These are phyloP conservation scores for Sisyra terminalis DNA, from an alignment of 2,888 invertebrate species.

Conservation along the genomic window DNA sequence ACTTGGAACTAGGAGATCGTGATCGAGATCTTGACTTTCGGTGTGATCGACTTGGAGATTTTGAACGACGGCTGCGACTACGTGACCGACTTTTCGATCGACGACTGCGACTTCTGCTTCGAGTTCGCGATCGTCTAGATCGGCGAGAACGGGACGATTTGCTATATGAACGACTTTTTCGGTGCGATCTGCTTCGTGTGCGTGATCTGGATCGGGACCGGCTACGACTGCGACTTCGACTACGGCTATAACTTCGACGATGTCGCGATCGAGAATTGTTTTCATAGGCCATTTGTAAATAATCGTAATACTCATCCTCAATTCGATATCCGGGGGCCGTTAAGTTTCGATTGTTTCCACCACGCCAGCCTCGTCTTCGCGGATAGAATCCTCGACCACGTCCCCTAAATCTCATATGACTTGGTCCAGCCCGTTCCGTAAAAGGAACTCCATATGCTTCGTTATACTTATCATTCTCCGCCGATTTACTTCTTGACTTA, in stretches of 20 bases:
- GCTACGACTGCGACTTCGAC: slow-evolving; percentile 15
- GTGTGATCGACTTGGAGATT: slow-evolving; percentile 16
- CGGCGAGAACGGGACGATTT: slow-evolving; percentile 12
- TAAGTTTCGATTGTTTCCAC: slow-evolving; percentile 10
- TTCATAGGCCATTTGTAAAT: slow-evolving; percentile 41
- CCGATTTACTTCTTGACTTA: slow-evolving; percentile 19
- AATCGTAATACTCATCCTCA: slow-evolving; percentile 33
- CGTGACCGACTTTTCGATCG: slow-evolving; percentile 3
- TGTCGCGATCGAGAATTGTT: slow-evolving; percentile 19
- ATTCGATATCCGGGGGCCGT: slow-evolving; percentile 15
- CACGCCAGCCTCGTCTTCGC: slow-evolving; percentile 16
- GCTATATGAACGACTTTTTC: slow-evolving; percentile 20
- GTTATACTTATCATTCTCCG: neutral
- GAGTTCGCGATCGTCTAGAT: slow-evolving; percentile 12
- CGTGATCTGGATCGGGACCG: slow-evolving; percentile 14
- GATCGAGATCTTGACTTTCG: slow-evolving; percentile 13
- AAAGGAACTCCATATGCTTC: neutral
- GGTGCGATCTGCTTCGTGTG: slow-evolving; percentile 17
- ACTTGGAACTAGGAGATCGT: slow-evolving; percentile 16
- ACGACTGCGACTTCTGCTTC: slow-evolving; percentile 3
- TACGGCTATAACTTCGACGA: slow-evolving; percentile 21
- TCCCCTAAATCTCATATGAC: slow-evolving; percentile 13
- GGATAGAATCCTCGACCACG: slow-evolving; percentile 17
- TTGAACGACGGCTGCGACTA: slow-evolving; percentile 15
- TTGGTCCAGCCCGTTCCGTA: slow-evolving; percentile 10